Conservation (phyloP, 2,797 vertebrate genomes). For the Amblyraja radiata region DNA sequence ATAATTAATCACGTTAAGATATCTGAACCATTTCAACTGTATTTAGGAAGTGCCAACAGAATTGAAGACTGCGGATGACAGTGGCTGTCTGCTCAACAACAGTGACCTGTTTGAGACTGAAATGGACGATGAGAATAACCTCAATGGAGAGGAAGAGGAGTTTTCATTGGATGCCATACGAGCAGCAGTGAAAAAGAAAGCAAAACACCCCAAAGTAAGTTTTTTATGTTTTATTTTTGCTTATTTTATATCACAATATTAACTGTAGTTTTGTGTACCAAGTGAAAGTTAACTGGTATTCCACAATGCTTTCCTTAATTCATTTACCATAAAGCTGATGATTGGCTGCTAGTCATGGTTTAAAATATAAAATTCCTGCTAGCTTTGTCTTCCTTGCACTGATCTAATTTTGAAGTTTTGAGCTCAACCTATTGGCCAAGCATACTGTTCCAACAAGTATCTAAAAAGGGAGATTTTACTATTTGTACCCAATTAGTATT, state of each 20-base stretch:
- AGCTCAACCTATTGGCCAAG: no score
- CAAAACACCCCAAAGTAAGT: slow-evolving; percentile 66
- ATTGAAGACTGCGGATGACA: slow-evolving; percentile 66
- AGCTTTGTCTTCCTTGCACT: not conserved
- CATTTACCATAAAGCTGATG: not conserved
- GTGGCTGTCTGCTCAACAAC: slow-evolving; percentile 80
- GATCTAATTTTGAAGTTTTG: no score
- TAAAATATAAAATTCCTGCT: not conserved
- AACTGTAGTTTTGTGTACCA: not conserved
- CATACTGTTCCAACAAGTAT: no score
- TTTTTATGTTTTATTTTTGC: not conserved
- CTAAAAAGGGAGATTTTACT: no score
- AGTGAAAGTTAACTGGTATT: not conserved
- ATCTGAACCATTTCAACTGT: slow-evolving; percentile 25
- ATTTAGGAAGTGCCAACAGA: slow-evolving; percentile 46
- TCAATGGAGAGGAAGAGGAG: slow-evolving; percentile 60
- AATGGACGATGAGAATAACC: slow-evolving; percentile 59
- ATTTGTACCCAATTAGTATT: no score
- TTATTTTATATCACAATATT: not conserved
- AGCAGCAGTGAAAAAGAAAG: slow-evolving; percentile 68
- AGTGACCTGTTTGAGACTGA: slow-evolving; percentile 85
- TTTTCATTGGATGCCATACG: slow-evolving; percentile 79
- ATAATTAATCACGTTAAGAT: not conserved
- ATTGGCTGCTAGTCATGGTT: not conserved
- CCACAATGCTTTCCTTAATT: not conserved